A percentile compares a stretch with the other conserved stretches of the same genome.
phyloP scores from a whole-genome alignment of 2,113 vertebrate genomes.

The Paralichthys olivaceus region DNA sequence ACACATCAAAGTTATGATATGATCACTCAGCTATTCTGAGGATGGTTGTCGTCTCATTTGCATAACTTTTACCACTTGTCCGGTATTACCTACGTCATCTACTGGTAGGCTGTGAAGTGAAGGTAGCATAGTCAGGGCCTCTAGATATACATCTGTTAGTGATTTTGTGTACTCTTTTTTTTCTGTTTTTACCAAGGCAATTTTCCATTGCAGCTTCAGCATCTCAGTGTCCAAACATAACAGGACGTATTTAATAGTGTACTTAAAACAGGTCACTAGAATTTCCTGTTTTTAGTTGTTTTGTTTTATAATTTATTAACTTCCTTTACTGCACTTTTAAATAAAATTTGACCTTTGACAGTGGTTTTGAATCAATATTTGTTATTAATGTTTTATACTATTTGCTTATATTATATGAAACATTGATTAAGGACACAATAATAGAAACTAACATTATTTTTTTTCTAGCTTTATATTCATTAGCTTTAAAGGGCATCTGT shows the following conservation, averaged over 20 bases:
- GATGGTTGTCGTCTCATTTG: background rate
- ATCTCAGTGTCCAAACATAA: slow-evolving; percentile 22
- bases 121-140: slow-evolving; percentile 36
- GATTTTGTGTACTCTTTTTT: slow-evolving; percentile 55
- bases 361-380: rapidly evolving
- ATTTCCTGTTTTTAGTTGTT: background rate
- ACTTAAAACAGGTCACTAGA: background rate
- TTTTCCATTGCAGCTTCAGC: slow-evolving; percentile 63
- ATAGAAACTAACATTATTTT: background rate
- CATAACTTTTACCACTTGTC: slow-evolving; percentile 36
- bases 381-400: background rate
- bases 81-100: slow-evolving; percentile 33
- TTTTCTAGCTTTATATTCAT: background rate
- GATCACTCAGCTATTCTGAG: background rate
- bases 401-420: background rate
- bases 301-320: background rate
- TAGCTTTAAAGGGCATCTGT: background rate
- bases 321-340: background rate
- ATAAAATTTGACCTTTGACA: background rate
- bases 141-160: slow-evolving; percentile 70
- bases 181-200: slow-evolving; percentile 50
- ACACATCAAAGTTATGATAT: background rate
- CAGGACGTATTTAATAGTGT: background rate
- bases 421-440: background rate
- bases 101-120: slow-evolving; percentile 37